Evolutionary conservation across 1,140 invertebrate species (phyloP).

Genomic region (Platorchestia sp.): DNA sequence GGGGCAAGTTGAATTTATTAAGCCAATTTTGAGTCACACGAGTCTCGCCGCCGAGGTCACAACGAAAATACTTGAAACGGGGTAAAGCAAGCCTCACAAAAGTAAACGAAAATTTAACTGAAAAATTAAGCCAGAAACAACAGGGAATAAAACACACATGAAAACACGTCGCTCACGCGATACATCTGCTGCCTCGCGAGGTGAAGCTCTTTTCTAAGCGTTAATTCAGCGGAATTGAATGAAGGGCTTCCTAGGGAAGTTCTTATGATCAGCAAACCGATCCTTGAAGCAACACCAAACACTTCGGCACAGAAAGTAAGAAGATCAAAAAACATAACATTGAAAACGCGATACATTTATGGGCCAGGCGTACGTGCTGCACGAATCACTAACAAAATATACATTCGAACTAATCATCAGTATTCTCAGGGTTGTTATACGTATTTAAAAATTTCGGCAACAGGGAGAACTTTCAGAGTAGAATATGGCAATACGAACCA

Average conservation of each 20-base stretch:
- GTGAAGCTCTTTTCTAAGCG: too few species aligned
- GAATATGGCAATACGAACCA: too few species aligned
- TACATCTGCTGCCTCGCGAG: too few species aligned
- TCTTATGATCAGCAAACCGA: background rate
- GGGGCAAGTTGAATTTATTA: background rate
- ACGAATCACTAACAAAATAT: background rate
- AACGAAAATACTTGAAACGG: too few species aligned
- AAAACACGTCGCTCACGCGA: background rate
- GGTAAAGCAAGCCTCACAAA: background rate
- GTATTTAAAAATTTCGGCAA: too few species aligned
- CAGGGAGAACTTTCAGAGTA: too few species aligned
- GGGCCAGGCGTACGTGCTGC: background rate
- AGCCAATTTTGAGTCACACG: background rate
- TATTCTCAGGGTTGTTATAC: too few species aligned
- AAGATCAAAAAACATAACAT: background rate
- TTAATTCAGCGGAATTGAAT: background rate
- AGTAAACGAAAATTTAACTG: background rate
- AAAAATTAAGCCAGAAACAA: background rate
- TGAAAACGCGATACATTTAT: background rate
- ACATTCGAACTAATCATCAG: background rate
- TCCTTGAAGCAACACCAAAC: background rate
- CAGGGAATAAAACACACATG: background rate
- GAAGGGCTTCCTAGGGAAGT: background rate
- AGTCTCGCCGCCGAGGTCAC: too few species aligned
- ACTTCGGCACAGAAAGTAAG: background rate